Conservation (phyloP, 2,888 invertebrate genomes). For the Polyommatus icarus region DNA sequence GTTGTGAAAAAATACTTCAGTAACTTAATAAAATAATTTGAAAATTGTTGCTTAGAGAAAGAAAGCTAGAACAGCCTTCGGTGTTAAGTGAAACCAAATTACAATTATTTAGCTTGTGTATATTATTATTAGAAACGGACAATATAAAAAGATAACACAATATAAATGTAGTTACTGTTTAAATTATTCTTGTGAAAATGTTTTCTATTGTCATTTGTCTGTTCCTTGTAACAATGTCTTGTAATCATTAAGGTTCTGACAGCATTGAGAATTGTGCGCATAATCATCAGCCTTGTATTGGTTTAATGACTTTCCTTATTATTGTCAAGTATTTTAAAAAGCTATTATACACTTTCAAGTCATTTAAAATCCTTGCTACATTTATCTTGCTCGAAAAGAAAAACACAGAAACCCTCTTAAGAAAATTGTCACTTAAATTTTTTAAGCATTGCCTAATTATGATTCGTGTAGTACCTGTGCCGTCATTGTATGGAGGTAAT, state of each 20-base stretch:
- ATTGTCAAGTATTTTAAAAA: background rate
- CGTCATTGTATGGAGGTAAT: constrained; percentile 29
- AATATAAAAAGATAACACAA: background rate
- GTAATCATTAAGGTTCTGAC: constrained; percentile 11
- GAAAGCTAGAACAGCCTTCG: background rate
- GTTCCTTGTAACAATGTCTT: constrained; percentile 14
- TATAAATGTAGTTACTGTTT: constrained; percentile 13
- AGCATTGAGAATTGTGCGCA: background rate
- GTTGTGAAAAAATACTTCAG: no score
- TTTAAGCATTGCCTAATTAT: background rate
- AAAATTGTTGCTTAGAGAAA: background rate
- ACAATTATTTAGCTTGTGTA: background rate
- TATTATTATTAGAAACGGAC: background rate
- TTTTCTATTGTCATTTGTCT: constrained; percentile 15
- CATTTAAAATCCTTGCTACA: background rate
- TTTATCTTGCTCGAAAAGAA: background rate
- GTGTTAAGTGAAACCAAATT: background rate
- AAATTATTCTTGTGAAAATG: constrained; percentile 15
- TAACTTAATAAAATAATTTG: background rate
- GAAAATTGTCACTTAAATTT: background rate
- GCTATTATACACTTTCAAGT: background rate
- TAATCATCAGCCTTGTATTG: constrained; percentile 6
- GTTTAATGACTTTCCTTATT: background rate
- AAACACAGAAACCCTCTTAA: background rate
- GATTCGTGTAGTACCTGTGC: background rate